phyloP scores from a whole-genome alignment of 2,888 invertebrate genomes.

The Phyllotreta cruciferae region DNA sequence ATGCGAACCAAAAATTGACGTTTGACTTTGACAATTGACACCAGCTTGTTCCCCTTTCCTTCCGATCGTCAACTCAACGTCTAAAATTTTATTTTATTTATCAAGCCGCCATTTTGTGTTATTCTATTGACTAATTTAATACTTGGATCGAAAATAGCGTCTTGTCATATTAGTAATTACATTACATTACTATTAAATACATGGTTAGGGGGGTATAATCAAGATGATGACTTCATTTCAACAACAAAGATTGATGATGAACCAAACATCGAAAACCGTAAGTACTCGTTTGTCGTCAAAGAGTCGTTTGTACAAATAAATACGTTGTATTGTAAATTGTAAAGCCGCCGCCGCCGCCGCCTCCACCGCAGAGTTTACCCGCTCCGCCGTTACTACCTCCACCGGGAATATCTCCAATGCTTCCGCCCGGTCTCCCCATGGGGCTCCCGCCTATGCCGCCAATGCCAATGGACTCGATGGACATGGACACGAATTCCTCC shows the following conservation, averaged over 20 bases:
- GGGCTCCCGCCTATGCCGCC: conserved; percentile 29
- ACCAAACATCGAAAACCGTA: conserved; percentile 37
- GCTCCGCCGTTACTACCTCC: conserved; percentile 31
- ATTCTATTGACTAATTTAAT: background rate
- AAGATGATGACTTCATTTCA: conserved; percentile 58
- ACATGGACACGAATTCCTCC: conserved; percentile 13
- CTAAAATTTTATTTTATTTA: background rate
- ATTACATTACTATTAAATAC: conserved; percentile 1
- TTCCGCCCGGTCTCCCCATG: conserved; percentile 29
- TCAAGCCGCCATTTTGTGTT: conserved; percentile 21
- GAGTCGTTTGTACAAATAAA: background rate
- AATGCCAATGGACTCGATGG: conserved; percentile 17
- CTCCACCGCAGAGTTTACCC: conserved; percentile 25
- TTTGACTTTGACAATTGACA: no score
- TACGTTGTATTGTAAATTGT: conserved; percentile 1
- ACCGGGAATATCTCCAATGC: conserved; percentile 28
- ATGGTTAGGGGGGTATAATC: conserved; percentile 16
- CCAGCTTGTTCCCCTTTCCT: background rate
- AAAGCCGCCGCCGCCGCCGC: conserved; percentile 14
- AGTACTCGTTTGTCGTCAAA: conserved; percentile 22
- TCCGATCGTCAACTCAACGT: background rate
- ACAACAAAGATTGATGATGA: conserved; percentile 51
- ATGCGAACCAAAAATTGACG: no score
- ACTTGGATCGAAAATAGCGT: background rate
- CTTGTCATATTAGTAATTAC: no score